A percentile compares a stretch with the other conserved stretches of the same genome.
These are phyloP conservation scores for Ageneiosus marmoratus DNA, from an alignment of 2,113 vertebrate species.

Conservation along the genomic window DNA sequence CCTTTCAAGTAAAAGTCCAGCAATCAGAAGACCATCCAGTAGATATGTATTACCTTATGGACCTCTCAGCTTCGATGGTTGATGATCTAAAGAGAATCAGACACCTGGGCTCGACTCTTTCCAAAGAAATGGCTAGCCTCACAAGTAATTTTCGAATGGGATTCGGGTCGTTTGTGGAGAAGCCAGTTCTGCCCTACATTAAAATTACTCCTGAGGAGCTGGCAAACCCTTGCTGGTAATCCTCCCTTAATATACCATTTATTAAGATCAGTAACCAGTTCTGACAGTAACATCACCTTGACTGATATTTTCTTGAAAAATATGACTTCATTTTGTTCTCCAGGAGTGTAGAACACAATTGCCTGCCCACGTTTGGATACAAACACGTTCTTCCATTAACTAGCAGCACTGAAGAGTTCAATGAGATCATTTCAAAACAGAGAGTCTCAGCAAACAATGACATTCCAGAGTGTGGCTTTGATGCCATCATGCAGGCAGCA, in stretches of 20 bases:
- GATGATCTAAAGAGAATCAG: slow-evolving; percentile 91
- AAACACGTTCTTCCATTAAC: slow-evolving; percentile 90
- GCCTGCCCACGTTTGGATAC: slow-evolving; percentile 90
- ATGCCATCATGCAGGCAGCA: slow-evolving; percentile 94
- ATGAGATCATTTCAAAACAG: slow-evolving; percentile 85
- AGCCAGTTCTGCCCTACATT: slow-evolving; percentile 92
- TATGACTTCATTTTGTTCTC: slow-evolving; percentile 43
- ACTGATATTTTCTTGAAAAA: background rate
- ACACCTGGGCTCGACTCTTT: slow-evolving; percentile 86
- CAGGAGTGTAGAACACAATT: slow-evolving; percentile 72
- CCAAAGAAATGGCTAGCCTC: slow-evolving; percentile 90
- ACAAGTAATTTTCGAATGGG: slow-evolving; percentile 96
- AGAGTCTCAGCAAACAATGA: slow-evolving; percentile 89
- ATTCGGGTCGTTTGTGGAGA: slow-evolving; percentile 97
- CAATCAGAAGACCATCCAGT: slow-evolving; percentile 93
- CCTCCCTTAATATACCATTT: background rate
- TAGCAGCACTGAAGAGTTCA: slow-evolving; percentile 85
- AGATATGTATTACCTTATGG: slow-evolving; percentile 98
- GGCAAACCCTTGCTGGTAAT: slow-evolving; percentile 90
- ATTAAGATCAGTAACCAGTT: background rate
- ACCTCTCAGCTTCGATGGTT: slow-evolving; percentile 93
- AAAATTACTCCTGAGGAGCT: slow-evolving; percentile 84
- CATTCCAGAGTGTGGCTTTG: slow-evolving; percentile 89
- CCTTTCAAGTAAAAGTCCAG: slow-evolving; percentile 87
- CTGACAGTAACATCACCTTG: background rate